Conservation (phyloP, 2,888 invertebrate species). For the Dryomyza anilis region DNA sequence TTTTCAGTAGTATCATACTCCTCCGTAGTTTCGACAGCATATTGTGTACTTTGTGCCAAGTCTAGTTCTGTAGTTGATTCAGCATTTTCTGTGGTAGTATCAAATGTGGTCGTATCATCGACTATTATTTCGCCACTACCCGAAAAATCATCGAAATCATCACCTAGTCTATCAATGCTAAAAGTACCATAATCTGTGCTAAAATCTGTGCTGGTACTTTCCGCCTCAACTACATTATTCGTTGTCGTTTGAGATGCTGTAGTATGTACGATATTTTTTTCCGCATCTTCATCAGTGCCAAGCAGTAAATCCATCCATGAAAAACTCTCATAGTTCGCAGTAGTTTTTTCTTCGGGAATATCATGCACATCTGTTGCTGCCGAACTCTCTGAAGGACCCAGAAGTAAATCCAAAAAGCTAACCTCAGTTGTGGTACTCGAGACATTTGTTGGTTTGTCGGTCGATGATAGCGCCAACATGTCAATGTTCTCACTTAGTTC, state of each 20-base stretch:
- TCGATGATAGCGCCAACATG: conserved; percentile 34
- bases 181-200: conserved; percentile 17
- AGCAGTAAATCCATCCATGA: conserved; percentile 51
- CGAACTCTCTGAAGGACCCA: conserved; percentile 44
- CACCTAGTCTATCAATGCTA: conserved; percentile 34
- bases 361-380: conserved; percentile 23
- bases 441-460: conserved; percentile 18
- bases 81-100: conserved; percentile 21
- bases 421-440: conserved; percentile 43
- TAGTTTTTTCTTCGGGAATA: conserved; percentile 37
- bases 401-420: conserved; percentile 50
- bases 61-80: conserved; percentile 8
- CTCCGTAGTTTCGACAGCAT: conserved; percentile 14
- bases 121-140: conserved; percentile 41
- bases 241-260: not conserved
- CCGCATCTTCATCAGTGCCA: conserved; percentile 50
- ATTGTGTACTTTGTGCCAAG: not conserved
- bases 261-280: not conserved
- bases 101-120: not conserved
- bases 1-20: not conserved
- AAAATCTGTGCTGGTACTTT: conserved; percentile 4
- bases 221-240: conserved; percentile 18
- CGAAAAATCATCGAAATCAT: conserved; percentile 44
- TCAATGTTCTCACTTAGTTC: conserved; percentile 49
- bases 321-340: conserved; percentile 35